Evolutionary conservation across 2,113 vertebrate species (phyloP), one percentile per base, ranked within the genome.

Genomic region (Pitta sordida): DNA sequence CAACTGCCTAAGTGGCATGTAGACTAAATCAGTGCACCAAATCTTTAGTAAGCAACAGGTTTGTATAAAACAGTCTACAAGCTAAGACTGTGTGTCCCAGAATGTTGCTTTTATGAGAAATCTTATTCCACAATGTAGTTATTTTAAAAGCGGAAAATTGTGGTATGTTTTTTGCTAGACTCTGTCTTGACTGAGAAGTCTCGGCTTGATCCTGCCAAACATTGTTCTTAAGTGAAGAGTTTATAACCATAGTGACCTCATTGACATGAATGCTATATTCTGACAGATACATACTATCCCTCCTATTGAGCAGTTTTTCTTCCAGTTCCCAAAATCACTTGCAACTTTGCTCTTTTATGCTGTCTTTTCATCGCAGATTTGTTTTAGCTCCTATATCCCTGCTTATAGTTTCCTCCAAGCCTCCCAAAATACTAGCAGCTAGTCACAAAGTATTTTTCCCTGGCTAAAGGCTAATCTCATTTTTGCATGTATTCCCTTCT

Each of bases 91-190:
- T 10, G 21, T 43, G n/a, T 79, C 58, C 37, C 74, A 62, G 63
- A 91, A 74, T 37, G 68, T 4, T 70, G 59, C 29, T 39, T 85
- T 80, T 83, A 80, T 48, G 48, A 94, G 71, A 90, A 91, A 90
- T 63, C 29, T 91, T 94, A 88, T 34, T 90, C 79, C 64, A 81
- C 36, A 43, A n/a, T 2, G 1, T 11, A 77, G n/a, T 83, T 80
- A 86, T 44, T 87, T 90, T 75, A 67, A 91, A 86, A 83, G 29
- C 90, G 89, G 93, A 88, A 96, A 94, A 81, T 41, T 78, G 39
- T 85, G 14, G 23, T 41, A 21, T 39, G 1, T 1, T 23, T 89
- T 91, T 85, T 91, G 87, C 68, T 80, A 95, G 77, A 76, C 84
- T 59, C 81, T 90, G 78, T 77, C 74, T 79, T 90, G 46, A 89